Conservation (phyloP, 2,797 vertebrate species). For the Falco peregrinus region DNA sequence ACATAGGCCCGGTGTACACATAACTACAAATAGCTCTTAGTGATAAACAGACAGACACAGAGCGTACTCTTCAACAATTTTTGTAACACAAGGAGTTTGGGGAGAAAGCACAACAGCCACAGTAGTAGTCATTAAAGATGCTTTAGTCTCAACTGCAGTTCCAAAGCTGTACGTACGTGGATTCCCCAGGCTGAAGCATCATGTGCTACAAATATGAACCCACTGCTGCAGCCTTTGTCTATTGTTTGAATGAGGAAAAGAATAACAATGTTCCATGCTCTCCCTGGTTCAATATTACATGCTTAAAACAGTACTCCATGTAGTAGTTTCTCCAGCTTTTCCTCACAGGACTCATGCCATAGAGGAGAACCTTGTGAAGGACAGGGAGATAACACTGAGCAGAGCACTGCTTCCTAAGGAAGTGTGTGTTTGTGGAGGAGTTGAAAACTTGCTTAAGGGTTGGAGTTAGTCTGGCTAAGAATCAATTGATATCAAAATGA, state of each 20-base stretch:
- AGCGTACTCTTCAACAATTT: fast-evolving
- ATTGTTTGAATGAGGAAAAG: neutral
- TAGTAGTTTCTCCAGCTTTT: neutral
- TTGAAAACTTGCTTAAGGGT: neutral
- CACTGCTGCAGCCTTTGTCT: neutral
- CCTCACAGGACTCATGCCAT: neutral
- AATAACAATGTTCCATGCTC: neutral
- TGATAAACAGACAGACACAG: neutral
- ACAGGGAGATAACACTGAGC: neutral
- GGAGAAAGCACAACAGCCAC: neutral
- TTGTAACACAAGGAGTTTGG: neutral
- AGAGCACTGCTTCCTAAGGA: neutral
- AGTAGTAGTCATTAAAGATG: neutral
- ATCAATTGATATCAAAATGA: neutral
- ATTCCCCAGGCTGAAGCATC: neutral
- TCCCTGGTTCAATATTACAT: neutral
- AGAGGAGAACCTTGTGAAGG: neutral
- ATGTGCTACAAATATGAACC: neutral
- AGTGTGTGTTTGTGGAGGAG: neutral
- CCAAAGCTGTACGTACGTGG: neutral
- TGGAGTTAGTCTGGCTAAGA: neutral
- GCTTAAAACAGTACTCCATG: neutral
- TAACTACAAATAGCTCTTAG: neutral
- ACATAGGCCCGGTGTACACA: neutral
- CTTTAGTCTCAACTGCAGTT: neutral